Evolutionary conservation across 2,113 vertebrate species (phyloP).

Genomic region (Colistium nudipinnis): DNA sequence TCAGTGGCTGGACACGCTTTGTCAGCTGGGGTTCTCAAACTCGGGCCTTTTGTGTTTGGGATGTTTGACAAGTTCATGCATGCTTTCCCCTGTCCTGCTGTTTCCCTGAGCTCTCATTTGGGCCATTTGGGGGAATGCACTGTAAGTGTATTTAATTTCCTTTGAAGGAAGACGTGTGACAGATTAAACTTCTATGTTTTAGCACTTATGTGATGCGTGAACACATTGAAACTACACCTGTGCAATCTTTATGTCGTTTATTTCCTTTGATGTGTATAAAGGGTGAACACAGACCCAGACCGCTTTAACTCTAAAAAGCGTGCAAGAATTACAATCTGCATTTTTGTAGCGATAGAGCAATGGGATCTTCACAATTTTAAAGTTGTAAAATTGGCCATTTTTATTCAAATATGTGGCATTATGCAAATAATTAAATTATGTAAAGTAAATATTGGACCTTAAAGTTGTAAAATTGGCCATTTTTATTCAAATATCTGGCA

Average conservation of each 20-base stretch:
- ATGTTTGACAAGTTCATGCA: not conserved
- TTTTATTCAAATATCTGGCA: slow-evolving; percentile 21
- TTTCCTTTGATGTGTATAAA: slow-evolving; percentile 41
- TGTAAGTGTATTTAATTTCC: slow-evolving; percentile 13
- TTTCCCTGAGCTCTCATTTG: slow-evolving; percentile 1
- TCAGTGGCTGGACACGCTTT: not conserved
- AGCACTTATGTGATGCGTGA: slow-evolving; percentile 45
- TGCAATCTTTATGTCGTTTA: slow-evolving; percentile 40
- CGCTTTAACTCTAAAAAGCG: slow-evolving; percentile 17
- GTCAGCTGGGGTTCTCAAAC: not conserved
- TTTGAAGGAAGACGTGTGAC: slow-evolving; percentile 10
- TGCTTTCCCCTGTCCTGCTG: not conserved
- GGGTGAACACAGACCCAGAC: slow-evolving; percentile 27
- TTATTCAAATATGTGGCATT: slow-evolving; percentile 20
- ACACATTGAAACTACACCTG: slow-evolving; percentile 15
- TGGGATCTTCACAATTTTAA: slow-evolving; percentile 8
- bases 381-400: not conserved
- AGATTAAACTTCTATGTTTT: slow-evolving; percentile 8
- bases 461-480: not conserved
- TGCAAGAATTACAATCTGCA: slow-evolving; percentile 3
- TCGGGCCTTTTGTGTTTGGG: not conserved
- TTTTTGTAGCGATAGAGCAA: slow-evolving; percentile 6
- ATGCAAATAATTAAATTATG: too few relatives aligned
- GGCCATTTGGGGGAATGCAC: slow-evolving; percentile 51
- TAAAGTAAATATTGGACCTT: too few relatives aligned